phyloP scores from a whole-genome alignment of 2,113 vertebrate species.

The Dipodomys ordii region DNA sequence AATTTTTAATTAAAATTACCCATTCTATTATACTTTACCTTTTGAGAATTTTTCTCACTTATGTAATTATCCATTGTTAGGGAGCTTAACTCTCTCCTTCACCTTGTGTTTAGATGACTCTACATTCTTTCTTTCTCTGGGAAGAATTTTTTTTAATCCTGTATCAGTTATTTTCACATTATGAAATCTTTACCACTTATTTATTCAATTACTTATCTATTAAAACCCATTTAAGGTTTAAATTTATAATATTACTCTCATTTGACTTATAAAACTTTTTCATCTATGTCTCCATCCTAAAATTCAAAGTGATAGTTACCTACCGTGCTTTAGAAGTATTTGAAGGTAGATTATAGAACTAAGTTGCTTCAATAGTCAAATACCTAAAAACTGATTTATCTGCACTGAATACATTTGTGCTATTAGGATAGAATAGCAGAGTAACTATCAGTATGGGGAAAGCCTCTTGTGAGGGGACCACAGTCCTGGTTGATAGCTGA shows the following conservation, averaged over 20 bases:
- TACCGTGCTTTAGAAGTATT: not conserved
- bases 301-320: not conserved
- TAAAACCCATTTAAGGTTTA: not conserved
- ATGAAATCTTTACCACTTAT: slow-evolving; percentile 25
- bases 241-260: not conserved
- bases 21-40: not conserved
- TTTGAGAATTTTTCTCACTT: not conserved
- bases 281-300: not conserved
- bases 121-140: not conserved
- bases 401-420: not conserved
- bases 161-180: not conserved
- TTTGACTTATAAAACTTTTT: not conserved
- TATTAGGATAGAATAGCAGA: not conserved
- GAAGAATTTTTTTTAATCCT: not conserved
- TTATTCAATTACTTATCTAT: not conserved
- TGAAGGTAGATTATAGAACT: not conserved
- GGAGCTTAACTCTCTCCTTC: not conserved
- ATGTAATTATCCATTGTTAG: not conserved
- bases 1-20: slow-evolving; percentile 30
- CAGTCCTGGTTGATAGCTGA: not conserved
- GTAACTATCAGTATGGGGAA: not conserved
- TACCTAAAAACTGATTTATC: not conserved
- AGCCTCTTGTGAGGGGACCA: not conserved
- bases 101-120: not conserved
- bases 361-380: not conserved